phyloP scores from a whole-genome alignment of 1,140 invertebrate species.

The Capitella teleta region DNA sequence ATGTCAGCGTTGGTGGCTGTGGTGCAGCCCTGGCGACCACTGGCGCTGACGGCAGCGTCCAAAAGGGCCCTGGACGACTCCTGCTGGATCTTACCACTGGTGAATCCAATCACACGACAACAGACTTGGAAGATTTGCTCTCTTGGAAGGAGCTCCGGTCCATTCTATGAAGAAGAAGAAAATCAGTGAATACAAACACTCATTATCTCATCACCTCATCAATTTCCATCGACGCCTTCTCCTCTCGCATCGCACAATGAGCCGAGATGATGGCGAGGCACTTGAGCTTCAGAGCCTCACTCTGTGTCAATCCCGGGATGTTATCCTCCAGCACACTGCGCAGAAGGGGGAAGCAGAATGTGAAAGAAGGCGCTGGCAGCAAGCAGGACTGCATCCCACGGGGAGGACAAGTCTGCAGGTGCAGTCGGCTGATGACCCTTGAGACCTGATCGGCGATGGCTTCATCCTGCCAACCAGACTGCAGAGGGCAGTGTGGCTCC shows the following conservation, averaged over 20 bases:
- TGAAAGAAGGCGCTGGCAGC: constrained; percentile 62
- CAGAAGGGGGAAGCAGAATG: constrained; percentile 71
- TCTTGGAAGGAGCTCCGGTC: constrained; percentile 67
- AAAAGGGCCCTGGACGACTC: constrained; percentile 62
- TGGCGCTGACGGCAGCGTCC: constrained; percentile 62
- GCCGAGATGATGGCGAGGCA: constrained; percentile 59
- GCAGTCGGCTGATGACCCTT: constrained; percentile 51
- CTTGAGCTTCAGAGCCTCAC: constrained; percentile 46
- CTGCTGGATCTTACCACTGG: constrained; percentile 58
- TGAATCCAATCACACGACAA: constrained; percentile 64
- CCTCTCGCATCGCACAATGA: constrained; percentile 55
- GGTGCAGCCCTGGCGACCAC: constrained; percentile 49
- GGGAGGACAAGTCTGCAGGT: constrained; percentile 43
- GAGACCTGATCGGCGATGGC: constrained; percentile 49
- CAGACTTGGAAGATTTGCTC: constrained; percentile 68
- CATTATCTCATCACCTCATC: constrained; percentile 21
- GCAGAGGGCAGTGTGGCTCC: constrained; percentile 67
- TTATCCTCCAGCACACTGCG: constrained; percentile 51
- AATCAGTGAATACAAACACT: constrained; percentile 7
- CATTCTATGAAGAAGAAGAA: constrained; percentile 18
- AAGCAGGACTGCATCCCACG: background rate
- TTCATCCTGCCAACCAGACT: constrained; percentile 65
- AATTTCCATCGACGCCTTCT: constrained; percentile 18
- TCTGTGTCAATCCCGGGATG: constrained; percentile 14
- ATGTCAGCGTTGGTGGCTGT: constrained; percentile 60